Base-by-base conservation (phyloP, 2,888 invertebrate genomes). In the Callyntrura guangdongensis region DNA sequence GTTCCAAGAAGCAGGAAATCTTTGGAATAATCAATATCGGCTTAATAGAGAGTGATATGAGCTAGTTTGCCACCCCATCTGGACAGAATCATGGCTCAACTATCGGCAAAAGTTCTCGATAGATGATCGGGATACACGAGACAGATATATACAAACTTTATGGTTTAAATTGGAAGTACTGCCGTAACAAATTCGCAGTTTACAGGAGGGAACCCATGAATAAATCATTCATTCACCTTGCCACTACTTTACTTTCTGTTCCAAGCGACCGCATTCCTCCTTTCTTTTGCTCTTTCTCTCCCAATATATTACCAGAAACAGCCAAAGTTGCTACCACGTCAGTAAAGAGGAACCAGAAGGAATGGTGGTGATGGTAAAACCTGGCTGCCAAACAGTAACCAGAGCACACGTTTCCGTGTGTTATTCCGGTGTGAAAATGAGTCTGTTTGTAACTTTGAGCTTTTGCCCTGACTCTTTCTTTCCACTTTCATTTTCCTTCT, bases 141-240 rank as follows among this genome's bases (percentile, higher is more conserved):
- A 69, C 67, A 45, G 53, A 22, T 25, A 36, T 69, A 27, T 53
- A 53, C 11, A 11, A 77, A 49, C 49, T 56, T 61, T 59, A 77
- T 45, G 47, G 47, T 77, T 61, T 61, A 77, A 86, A 64, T 49
- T 67, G 79, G 36, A 90, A 82, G 90, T 82, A 69, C 74, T 56
- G 64, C 86, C 90, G 74, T 90, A 90, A 86, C 90, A 90, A 90
- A 90, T 86, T 90, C 86, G 64, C 83, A 90, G 85, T 90, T 90
- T 90, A 56, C 64, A 89, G 17, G 67, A 86, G 74, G 56, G 22
- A 61, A 86, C 81, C 81, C 27, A 90, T 90, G 90, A 90, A 90
- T 90, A 90, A 90, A 90, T 90, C 86, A 90, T 90, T 90, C 90
- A 90, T 90, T 90, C 90, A 90, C 90, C 86, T 90, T 90, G 86